These are phyloP conservation scores for Prosopocoilus inquinatus DNA, from an alignment of 2,888 invertebrate genomes.

Conservation along the genomic window DNA sequence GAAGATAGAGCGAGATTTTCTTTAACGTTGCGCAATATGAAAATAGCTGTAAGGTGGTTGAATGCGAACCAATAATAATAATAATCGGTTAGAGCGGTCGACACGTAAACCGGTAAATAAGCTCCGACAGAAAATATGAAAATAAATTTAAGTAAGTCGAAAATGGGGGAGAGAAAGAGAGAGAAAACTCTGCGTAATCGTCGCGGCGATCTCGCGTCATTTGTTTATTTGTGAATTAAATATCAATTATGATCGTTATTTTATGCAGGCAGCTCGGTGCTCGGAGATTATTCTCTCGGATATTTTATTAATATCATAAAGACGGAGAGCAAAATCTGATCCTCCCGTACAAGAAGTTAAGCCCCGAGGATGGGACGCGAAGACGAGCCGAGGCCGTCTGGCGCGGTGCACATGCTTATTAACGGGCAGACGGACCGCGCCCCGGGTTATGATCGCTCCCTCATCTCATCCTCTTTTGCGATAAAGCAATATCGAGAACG, in stretches of 20 bases:
- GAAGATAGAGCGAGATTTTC: no score
- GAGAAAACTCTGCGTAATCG: neutral
- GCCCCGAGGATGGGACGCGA: slow-evolving; percentile 19
- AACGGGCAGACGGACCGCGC: slow-evolving; percentile 36
- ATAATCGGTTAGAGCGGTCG: no score
- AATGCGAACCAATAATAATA: no score
- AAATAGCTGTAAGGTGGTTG: no score
- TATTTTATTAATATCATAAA: slow-evolving; percentile 20
- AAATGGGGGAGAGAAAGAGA: neutral
- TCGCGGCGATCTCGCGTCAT: neutral
- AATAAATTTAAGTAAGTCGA: no score
- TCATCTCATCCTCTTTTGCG: slow-evolving; percentile 27
- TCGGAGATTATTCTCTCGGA: slow-evolving; percentile 5
- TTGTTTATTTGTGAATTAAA: slow-evolving; percentile 4
- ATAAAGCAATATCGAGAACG: slow-evolving; percentile 30
- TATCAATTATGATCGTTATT: slow-evolving; percentile 3
- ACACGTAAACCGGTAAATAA: no score
- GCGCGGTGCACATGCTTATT: slow-evolving; percentile 33
- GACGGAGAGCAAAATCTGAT: slow-evolving; percentile 22
- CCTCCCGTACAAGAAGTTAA: slow-evolving; percentile 22
- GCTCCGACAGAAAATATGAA: no score
- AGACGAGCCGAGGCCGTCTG: slow-evolving; percentile 27
- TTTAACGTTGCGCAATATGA: no score
- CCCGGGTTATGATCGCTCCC: slow-evolving; percentile 32
- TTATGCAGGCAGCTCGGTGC: neutral